Evolutionary conservation across 1,140 invertebrate genomes (phyloP), one percentile per base, ranked within the genome.

Genomic region (Drosophila dunni): DNA sequence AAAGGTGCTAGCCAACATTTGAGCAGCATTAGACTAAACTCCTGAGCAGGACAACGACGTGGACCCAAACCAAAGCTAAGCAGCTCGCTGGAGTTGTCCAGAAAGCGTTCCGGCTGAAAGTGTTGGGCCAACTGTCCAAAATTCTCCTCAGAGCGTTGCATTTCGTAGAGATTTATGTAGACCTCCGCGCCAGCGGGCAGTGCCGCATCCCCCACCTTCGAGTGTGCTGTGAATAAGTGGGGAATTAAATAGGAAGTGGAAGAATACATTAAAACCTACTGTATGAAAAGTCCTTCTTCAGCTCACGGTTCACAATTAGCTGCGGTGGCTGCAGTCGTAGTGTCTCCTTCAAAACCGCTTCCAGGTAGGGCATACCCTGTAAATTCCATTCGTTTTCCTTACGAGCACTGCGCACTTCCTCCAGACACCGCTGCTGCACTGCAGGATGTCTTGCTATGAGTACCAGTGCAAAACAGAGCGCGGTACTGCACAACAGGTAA

Each of bases 311-410:
- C 10, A 88, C 58, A 24, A 89, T 78, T 7, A 78, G 33, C 20
- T 88, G 83, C 0, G 83, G 84, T 0, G 83, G 83, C n/a, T 88
- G 86, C 7, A 88, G 63, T 8, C 83, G 44, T 15, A 88, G 17
- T 0, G 69, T 78, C 50, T 88, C 83, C 7, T 50, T 24, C 0
- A 88, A 13, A 1, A 88, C 79, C 1, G 79, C 72, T 2, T 89
- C 66, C 3, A 88, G 24, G 24, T 63, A 88, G 17, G 76, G 20
- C 11, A 83, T 42, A 1, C 36, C 20, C 0, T 62, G 53, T 10
- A 72, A 15, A 8, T 57, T 11, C 45, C 44, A 57, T 2, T 24
- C 15, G 1, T 63, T n/a, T 0, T 13, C 45, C 0, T 33, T 20
- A 2, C 29, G 9, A 1, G 63, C 60, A 3, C 7, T n/a, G 0